These are phyloP conservation scores for Myotis lucifugus DNA, from an alignment of 2,113 vertebrate genomes.

Conservation along the genomic window DNA sequence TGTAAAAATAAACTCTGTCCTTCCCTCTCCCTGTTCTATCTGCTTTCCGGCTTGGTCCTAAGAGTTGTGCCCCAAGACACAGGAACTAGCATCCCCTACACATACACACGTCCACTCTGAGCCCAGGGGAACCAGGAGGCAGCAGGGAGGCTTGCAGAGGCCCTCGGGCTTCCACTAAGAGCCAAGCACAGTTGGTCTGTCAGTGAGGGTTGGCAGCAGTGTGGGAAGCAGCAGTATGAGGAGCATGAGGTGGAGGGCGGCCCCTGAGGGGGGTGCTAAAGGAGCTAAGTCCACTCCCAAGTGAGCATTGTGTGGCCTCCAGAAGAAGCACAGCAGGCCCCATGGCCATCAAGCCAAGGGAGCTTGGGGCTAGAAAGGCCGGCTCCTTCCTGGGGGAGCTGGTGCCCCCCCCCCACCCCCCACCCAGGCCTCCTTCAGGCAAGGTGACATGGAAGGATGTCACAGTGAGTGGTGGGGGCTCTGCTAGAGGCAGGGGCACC, in stretches of 20 bases:
- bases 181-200: not conserved
- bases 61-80: not conserved
- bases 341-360: not conserved
- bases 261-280: not conserved
- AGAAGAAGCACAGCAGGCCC: not conserved
- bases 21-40: conserved; percentile 47
- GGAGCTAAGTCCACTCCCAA: not conserved
- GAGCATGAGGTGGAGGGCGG: not conserved
- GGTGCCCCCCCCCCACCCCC: not conserved
- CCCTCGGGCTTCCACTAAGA: conserved; percentile 22
- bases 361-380: not conserved
- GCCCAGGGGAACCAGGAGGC: not conserved
- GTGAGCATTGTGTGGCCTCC: not conserved
- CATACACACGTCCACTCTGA: not conserved
- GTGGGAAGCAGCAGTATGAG: not conserved
- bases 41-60: not conserved
- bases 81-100: not conserved
- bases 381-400: conserved; percentile 11
- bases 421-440: conserved; percentile 36
- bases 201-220: not conserved
- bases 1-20: conserved; percentile 77
- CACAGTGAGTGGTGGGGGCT: conserved; percentile 74
- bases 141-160: not conserved
- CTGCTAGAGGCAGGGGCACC: conserved; percentile 65
- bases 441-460: conserved; percentile 47